Evolutionary conservation across 1,140 invertebrate genomes (phyloP).

Genomic region (Pachypeltis micranthus): DNA sequence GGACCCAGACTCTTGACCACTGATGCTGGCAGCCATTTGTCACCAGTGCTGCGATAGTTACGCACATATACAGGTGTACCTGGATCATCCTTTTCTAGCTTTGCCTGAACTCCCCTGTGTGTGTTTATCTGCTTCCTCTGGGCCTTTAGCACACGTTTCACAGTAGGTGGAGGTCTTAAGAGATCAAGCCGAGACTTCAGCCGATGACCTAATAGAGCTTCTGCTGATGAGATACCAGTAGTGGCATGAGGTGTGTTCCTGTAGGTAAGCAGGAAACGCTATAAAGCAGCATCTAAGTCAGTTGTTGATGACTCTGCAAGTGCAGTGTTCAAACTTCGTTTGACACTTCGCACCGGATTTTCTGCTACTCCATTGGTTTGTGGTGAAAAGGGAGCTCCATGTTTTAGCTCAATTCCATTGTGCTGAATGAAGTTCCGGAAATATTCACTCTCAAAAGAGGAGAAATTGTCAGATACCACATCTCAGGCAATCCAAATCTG

Average conservation of each 20-base stretch:
- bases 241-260: too few relatives aligned
- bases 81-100: background rate
- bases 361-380: constrained; percentile 1
- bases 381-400: constrained; percentile 7
- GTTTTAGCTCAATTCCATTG: constrained; percentile 6
- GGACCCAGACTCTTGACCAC: constrained; percentile 1
- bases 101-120: background rate
- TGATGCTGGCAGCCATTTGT: constrained; percentile 5
- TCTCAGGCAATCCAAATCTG: background rate
- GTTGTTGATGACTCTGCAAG: too few relatives aligned
- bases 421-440: background rate
- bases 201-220: too few relatives aligned
- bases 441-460: background rate
- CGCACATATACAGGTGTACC: constrained; percentile 3
- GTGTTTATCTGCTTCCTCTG: background rate
- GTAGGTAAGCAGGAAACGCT: too few relatives aligned
- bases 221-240: too few relatives aligned
- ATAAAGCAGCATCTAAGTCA: too few relatives aligned
- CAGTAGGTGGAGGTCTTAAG: too few relatives aligned
- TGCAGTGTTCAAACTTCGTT: too few relatives aligned
- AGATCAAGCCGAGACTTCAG: too few relatives aligned
- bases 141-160: background rate
- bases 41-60: background rate
- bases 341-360: background rate
- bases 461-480: background rate